Conservation (phyloP, 2,113 vertebrate species). For the Sylvilagus bachmani region DNA sequence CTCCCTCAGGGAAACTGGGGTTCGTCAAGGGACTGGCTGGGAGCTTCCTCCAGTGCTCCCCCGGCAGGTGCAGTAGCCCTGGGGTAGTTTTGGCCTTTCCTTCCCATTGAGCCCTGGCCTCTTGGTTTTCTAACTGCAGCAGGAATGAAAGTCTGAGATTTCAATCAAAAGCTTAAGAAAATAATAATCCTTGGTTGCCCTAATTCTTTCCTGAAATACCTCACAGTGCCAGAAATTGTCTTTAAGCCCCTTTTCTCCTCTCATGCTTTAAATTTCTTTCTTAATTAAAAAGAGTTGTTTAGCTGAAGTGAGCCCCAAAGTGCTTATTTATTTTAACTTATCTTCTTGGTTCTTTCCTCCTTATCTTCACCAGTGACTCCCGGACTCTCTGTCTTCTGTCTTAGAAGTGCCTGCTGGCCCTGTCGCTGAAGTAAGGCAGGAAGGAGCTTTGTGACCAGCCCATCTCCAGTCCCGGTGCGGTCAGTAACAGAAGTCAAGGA, state of each 20-base stretch:
- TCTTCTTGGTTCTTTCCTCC: slow-evolving; percentile 49
- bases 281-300: slow-evolving; percentile 87
- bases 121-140: slow-evolving; percentile 77
- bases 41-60: background rate
- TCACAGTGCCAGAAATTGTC: slow-evolving; percentile 83
- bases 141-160: slow-evolving; percentile 86
- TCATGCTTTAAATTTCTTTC: slow-evolving; percentile 84
- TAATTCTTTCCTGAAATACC: slow-evolving; percentile 86
- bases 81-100: slow-evolving; percentile 66
- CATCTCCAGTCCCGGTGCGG: slow-evolving; percentile 40
- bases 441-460: slow-evolving; percentile 47
- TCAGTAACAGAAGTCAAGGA: slow-evolving; percentile 39
- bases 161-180: slow-evolving; percentile 89
- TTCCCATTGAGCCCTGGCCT: slow-evolving; percentile 63
- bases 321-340: slow-evolving; percentile 69
- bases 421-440: slow-evolving; percentile 36
- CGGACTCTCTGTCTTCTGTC: slow-evolving; percentile 22
- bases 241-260: slow-evolving; percentile 84
- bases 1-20: background rate
- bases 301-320: slow-evolving; percentile 67
- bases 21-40: slow-evolving; percentile 47
- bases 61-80: slow-evolving; percentile 52
- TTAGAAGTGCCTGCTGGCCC: slow-evolving; percentile 52
- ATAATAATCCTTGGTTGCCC: slow-evolving; percentile 88
- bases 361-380: slow-evolving; percentile 26